These are phyloP conservation scores for Catharus minimus DNA, from an alignment of 2,113 vertebrate species.

Conservation along the genomic window DNA sequence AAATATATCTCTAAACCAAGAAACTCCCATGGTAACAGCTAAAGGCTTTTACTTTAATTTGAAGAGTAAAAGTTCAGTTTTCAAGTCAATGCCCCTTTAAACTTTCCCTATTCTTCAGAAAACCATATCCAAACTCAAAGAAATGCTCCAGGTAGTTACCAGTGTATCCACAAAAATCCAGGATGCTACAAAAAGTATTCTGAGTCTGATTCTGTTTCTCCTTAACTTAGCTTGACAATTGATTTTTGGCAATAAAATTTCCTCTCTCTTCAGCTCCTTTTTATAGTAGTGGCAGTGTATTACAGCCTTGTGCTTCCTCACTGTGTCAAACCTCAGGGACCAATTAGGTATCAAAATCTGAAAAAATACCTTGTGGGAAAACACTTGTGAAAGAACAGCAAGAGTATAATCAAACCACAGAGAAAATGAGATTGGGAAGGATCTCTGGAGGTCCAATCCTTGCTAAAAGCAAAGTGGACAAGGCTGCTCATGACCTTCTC, in stretches of 20 bases:
- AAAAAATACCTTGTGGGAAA: background rate
- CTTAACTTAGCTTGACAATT: background rate
- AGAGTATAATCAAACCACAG: background rate
- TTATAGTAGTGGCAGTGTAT: background rate
- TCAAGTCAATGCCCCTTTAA: background rate
- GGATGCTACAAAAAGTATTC: background rate
- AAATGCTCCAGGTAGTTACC: background rate
- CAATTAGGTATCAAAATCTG: background rate
- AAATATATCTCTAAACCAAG: background rate
- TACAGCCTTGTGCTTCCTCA: background rate
- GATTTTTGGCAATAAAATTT: background rate
- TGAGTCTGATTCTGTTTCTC: background rate
- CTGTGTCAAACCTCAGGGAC: background rate
- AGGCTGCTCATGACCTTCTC: background rate
- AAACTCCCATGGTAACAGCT: background rate
- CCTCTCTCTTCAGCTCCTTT: background rate
- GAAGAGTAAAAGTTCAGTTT: background rate
- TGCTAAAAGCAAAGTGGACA: background rate
- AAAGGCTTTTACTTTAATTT: background rate
- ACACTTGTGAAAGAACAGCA: background rate
- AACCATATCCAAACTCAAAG: background rate
- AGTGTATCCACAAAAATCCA: background rate
- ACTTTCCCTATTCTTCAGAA: background rate
- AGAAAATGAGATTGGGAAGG: background rate
- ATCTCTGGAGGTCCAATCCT: background rate